Evolutionary conservation across 2,888 invertebrate species (phyloP).

Genomic region (Sipha maydis): DNA sequence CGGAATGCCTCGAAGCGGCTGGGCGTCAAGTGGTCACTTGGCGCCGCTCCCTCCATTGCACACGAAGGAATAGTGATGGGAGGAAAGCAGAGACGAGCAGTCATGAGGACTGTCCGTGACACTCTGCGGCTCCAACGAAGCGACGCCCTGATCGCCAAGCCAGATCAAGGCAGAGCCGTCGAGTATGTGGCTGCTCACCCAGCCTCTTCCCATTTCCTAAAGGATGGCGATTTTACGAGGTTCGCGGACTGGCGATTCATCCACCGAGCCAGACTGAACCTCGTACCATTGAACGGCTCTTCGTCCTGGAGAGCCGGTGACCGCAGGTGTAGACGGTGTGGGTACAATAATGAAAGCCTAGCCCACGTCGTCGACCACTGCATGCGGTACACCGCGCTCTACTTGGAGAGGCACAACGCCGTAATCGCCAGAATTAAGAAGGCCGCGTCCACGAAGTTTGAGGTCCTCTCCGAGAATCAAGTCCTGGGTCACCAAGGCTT

Average conservation of each 20-base stretch:
- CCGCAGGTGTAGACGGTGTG: slow-evolving; percentile 1
- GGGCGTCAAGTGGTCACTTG: too few relatives aligned
- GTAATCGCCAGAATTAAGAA: background rate
- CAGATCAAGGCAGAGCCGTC: background rate
- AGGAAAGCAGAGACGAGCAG: background rate
- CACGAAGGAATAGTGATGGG: background rate
- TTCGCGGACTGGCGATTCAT: slow-evolving; percentile 12
- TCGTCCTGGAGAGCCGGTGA: background rate
- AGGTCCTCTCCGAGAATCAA: too few relatives aligned
- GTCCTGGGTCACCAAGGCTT: too few relatives aligned
- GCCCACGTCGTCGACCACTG: slow-evolving; percentile 9
- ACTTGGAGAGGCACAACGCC: background rate
- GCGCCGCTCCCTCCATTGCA: background rate
- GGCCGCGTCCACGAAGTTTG: background rate
- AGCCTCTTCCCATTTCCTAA: background rate
- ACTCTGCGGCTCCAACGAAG: background rate
- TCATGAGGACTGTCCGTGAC: background rate
- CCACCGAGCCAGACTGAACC: background rate
- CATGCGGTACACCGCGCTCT: slow-evolving; percentile 3
- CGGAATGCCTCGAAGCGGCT: too few relatives aligned
- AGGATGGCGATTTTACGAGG: background rate
- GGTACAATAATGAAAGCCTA: background rate
- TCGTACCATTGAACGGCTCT: background rate
- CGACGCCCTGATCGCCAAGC: background rate
- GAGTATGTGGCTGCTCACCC: background rate